phyloP scores from a whole-genome alignment of 1,140 invertebrate species.

The Lordiphosa collinella region DNA sequence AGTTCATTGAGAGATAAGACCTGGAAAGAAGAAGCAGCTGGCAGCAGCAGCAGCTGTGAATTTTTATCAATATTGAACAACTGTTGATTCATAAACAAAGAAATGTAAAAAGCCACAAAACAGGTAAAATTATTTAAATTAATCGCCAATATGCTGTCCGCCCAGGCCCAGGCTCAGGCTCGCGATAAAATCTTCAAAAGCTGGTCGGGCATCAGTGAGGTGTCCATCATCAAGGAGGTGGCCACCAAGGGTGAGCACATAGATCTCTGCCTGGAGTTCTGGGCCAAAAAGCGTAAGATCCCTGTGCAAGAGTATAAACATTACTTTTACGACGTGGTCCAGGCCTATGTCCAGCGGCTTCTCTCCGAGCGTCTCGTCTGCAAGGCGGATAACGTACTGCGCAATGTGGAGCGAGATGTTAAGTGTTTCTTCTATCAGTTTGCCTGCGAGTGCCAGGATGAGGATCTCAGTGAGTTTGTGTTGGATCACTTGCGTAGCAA shows the following conservation, averaged over 20 bases:
- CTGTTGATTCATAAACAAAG: conserved; percentile 14
- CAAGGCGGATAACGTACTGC: conserved; percentile 72
- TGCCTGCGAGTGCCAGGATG: conserved; percentile 60
- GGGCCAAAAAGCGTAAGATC: conserved; percentile 62
- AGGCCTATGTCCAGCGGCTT: conserved; percentile 71
- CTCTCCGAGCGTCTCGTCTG: conserved; percentile 70
- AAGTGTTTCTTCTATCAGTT: conserved; percentile 75
- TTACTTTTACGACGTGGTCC: conserved; percentile 71
- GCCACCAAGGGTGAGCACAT: conserved; percentile 78
- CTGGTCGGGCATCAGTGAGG: conserved; percentile 68
- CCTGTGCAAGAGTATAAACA: conserved; percentile 53
- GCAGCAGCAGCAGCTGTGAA: too few relatives aligned
- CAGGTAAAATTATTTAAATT: conserved; percentile 11
- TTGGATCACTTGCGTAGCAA: conserved; percentile 63
- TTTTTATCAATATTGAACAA: too few relatives aligned
- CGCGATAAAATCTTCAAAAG: conserved; percentile 71
- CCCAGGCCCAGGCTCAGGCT: conserved; percentile 46
- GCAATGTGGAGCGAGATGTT: conserved; percentile 65
- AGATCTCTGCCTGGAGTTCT: conserved; percentile 65
- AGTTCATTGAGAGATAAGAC: too few relatives aligned
- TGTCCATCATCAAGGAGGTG: conserved; percentile 72
- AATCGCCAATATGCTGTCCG: conserved; percentile 41
- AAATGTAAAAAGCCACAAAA: conserved; percentile 26
- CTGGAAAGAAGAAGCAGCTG: too few relatives aligned
- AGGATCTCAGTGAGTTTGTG: conserved; percentile 60